A percentile compares a stretch with the other conserved stretches of the same genome.
Evolutionary conservation across 2,888 invertebrate species (phyloP).

Genomic region (Sphecodes monilicornis): DNA sequence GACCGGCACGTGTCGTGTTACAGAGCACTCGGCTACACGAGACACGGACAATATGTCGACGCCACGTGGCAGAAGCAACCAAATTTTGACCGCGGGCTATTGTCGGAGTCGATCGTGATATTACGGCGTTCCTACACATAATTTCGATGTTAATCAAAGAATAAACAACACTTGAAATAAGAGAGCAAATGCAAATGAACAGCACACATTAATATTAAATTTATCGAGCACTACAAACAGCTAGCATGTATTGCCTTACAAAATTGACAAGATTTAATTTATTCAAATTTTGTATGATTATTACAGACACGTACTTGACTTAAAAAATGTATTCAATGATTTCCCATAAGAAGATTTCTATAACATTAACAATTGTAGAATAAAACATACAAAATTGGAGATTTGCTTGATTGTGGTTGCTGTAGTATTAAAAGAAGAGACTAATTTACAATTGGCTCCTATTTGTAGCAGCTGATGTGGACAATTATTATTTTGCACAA

Average conservation of each 20-base stretch:
- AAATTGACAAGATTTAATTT: background rate
- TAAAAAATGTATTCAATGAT: too few relatives aligned
- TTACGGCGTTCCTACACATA: background rate
- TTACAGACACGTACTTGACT: background rate
- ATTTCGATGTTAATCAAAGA: background rate
- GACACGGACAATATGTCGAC: conserved; percentile 79
- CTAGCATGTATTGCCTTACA: background rate
- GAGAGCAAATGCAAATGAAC: background rate
- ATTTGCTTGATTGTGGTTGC: too few relatives aligned
- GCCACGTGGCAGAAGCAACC: conserved; percentile 77
- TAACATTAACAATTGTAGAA: too few relatives aligned
- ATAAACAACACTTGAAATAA: background rate
- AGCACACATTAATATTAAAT: background rate
- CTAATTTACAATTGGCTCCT: background rate
- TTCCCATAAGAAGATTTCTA: too few relatives aligned
- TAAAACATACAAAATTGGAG: too few relatives aligned
- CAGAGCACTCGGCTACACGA: conserved; percentile 73
- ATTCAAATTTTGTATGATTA: background rate
- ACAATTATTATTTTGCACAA: background rate
- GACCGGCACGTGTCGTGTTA: conserved; percentile 82
- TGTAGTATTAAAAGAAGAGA: background rate
- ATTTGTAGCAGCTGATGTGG: too few relatives aligned
- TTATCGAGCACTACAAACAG: background rate
- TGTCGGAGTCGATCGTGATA: conserved; percentile 18
- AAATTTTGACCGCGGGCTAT: conserved; percentile 54